Evolutionary conservation across 2,113 vertebrate genomes (phyloP), one percentile per base, ranked within the genome.

Genomic region (Calcarius ornatus): DNA sequence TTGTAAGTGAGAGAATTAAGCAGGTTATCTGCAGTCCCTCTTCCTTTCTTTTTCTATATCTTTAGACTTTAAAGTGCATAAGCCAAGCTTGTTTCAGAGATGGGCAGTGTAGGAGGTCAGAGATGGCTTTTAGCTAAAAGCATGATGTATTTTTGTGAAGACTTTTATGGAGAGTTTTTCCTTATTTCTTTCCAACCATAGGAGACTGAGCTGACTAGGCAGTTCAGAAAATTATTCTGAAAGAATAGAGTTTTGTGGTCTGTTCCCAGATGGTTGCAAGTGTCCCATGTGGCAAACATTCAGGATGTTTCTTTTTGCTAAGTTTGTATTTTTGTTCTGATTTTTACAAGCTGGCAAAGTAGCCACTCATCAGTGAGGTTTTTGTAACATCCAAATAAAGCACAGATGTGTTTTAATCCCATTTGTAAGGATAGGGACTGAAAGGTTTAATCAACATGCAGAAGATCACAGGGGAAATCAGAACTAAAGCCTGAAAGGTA

Each of bases 1-100:
- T 68, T 94, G 59, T 86, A 83, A 77, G 81, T 72, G 83, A 93
- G 68, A 94, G 70, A 92, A 88, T 86, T 70, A 69, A 92, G 47
- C 71, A 77, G 57, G 38, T 85, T 91, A 66, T 72, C 66, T 91
- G 17, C 45, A 65, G 45, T 54, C 40, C 7, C 20, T 60, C 23
- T 90, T 71, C 45, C 54, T 85, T 91, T 86, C 65, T 90, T 54
- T 76, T 45, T 28, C 27, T 6, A 0, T 50, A 15, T 40, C 59
- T 84, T 81, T 45, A 43, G 63, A 78, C 45, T 91, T 93, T 28
- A 50, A 80, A 91, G 70, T 82, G 71, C 65, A 59, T n/a, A 73
- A 90, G 24, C 23, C 59, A 70, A 50, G 28, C n/a, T 65, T 68
- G 4, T 3, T 70, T 88, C 28, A 31, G 66, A 86, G 48, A 35